Percentiles rank a stretch among this genome's conserved stretches.
Conservation (phyloP, 2,113 vertebrate species). For the Callorhinus ursinus region DNA sequence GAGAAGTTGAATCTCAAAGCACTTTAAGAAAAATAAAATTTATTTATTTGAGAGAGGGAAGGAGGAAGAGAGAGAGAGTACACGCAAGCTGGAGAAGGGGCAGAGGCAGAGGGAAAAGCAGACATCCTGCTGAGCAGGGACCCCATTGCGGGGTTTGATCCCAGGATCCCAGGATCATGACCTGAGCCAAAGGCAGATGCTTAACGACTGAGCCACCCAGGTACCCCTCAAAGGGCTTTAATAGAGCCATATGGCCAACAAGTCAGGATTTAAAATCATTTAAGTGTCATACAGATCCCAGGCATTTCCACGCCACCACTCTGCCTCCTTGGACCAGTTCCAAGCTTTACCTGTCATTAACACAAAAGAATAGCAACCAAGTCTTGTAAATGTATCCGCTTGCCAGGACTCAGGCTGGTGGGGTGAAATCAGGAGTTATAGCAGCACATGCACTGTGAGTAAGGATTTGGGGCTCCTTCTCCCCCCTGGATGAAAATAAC, state of each 20-base stretch:
- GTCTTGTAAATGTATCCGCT: accelerated
- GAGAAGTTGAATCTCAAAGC: neutral
- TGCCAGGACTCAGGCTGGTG: accelerated
- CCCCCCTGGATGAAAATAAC: neutral
- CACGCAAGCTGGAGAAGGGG: too few species aligned
- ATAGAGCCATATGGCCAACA: accelerated
- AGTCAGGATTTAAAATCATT: neutral
- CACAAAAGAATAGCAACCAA: neutral
- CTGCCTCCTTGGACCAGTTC: neutral
- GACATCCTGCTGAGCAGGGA: too few species aligned
- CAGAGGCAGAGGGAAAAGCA: neutral
- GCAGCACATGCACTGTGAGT: neutral
- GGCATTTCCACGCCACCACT: accelerated
- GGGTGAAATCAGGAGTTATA: neutral
- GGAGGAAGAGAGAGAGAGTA: neutral
- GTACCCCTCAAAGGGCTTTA: neutral
- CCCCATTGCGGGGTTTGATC: too few species aligned
- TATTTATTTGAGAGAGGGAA: neutral
- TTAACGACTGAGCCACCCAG: neutral
- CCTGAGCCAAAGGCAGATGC: neutral
- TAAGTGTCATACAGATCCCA: neutral
- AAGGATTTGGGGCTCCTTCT: neutral
- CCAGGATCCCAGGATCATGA: neutral
- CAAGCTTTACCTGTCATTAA: neutral
- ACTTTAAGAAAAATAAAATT: neutral